phyloP scores from a whole-genome alignment of 1,140 invertebrate species.

The Caenorhabditis remanei region DNA sequence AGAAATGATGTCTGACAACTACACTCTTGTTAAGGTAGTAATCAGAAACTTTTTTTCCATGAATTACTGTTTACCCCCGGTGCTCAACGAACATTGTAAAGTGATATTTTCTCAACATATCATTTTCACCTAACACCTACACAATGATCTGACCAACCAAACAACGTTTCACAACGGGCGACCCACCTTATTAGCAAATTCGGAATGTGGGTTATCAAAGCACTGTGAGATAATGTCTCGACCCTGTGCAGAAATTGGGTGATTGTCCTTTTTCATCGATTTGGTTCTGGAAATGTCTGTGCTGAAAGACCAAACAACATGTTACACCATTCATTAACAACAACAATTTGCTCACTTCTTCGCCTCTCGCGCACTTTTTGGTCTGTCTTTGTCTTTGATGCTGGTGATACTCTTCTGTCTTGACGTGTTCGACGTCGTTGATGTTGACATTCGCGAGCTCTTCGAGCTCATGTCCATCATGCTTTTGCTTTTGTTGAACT shows the following conservation, averaged over 20 bases:
- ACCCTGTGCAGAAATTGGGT: constrained; percentile 69
- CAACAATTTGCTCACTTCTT: neutral
- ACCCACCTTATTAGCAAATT: constrained; percentile 69
- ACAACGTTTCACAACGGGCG: no score
- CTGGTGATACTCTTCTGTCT: constrained; percentile 42
- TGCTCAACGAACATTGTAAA: no score
- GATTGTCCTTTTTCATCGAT: constrained; percentile 62
- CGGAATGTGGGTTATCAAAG: constrained; percentile 75
- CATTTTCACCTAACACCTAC: no score
- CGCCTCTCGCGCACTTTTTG: constrained; percentile 5
- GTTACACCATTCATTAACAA: neutral
- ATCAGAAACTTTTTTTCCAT: no score
- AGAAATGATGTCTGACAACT: neutral
- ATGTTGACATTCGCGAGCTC: constrained; percentile 47
- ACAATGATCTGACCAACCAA: no score
- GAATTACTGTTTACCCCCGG: no score
- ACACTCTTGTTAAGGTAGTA: neutral
- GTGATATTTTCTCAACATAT: no score
- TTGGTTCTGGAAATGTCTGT: constrained; percentile 53
- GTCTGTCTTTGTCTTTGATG: constrained; percentile 46
- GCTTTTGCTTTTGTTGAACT: constrained; percentile 46
- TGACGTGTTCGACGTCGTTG: constrained; percentile 29
- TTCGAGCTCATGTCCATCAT: constrained; percentile 49
- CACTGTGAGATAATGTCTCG: constrained; percentile 74
- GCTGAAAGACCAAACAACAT: neutral